Base-by-base conservation (phyloP, 2,888 invertebrate genomes). In the Pherbina coryleti region DNA sequence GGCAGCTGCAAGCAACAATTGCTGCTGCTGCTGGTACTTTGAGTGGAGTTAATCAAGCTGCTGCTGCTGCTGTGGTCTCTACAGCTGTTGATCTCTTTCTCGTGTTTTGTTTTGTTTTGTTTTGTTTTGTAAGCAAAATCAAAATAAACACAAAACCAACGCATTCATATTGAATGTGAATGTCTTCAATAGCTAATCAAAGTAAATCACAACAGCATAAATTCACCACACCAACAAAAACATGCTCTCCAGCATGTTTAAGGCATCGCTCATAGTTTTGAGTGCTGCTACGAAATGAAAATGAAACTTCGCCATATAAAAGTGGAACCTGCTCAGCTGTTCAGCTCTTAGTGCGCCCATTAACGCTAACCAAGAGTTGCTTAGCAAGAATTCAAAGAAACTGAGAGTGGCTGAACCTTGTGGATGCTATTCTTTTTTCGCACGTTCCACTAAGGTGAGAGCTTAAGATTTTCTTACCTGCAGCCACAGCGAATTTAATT, bases 1-100 rank as follows among this genome's bases (percentile, higher is more conserved):
- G 75, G 53, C 72, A 55, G 78, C 51, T 78, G 78, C 80, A 80
- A 78, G 77, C 60, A 66, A 55, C 78, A 55, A 55, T 55, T 76
- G 80, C 64, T 73, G 64, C 44, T 22, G 34, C 22, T 70, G 34
- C 31, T 49, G 67, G 37, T 67, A 28, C 67, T 75, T 44, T 5
- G 7, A 9, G 67, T 44, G 19, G 9, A 17, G n/a, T 19, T 28
- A 31, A 28, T 9, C n/a, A 14, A n/a, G 53, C 28, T 66, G 66
- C 57, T 75, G 69, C 17, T 22, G 53, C 19, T 31, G 57, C 37
- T 72, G 60, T 22, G 28, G 49, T 25, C 49, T 19, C 37, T 17
- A 34, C 60, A 31, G 66, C 53, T 67, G 66, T 55, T 53, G 62
- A 19, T 19, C 19, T 17, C 66, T 17, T 34, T 53, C 11, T 7